These are phyloP conservation scores for Drosophila persimilis DNA, from an alignment of 1,140 invertebrate species.

Conservation along the genomic window DNA sequence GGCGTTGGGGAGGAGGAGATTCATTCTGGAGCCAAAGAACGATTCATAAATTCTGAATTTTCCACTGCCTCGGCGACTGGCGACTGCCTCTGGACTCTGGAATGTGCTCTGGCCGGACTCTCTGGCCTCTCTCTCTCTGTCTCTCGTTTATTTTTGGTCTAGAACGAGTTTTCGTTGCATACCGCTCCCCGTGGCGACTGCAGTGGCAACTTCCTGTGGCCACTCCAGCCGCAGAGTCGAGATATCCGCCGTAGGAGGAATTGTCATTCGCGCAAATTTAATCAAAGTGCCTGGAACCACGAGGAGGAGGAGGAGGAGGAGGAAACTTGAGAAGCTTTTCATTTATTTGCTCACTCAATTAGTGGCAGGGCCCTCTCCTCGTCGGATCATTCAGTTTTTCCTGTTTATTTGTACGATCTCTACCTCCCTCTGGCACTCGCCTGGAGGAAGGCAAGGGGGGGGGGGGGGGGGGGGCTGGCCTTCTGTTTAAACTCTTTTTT, in stretches of 20 bases:
- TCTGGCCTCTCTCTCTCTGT: not conserved
- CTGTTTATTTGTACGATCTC: slow-evolving; percentile 46
- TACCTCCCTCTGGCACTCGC: no score
- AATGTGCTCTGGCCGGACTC: slow-evolving; percentile 58
- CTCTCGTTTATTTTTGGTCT: slow-evolving; percentile 54
- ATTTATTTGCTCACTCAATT: slow-evolving; percentile 77
- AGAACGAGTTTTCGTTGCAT: slow-evolving; percentile 54
- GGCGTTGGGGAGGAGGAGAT: slow-evolving; percentile 13
- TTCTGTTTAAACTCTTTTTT: slow-evolving; percentile 54
- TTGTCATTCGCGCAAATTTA: slow-evolving; percentile 59
- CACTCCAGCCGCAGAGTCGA: slow-evolving; percentile 42
- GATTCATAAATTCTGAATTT: slow-evolving; percentile 62
- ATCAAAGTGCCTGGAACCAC: slow-evolving; percentile 57
- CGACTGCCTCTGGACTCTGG: slow-evolving; percentile 18
- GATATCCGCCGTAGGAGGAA: slow-evolving; percentile 51
- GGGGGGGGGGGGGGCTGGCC: slow-evolving; percentile 28
- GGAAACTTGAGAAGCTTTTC: slow-evolving; percentile 16
- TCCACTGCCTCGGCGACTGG: no score
- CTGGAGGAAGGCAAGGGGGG: no score
- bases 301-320: slow-evolving; percentile 3
- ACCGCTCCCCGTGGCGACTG: slow-evolving; percentile 52
- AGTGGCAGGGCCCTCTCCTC: slow-evolving; percentile 24
- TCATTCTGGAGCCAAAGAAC: slow-evolving; percentile 66
- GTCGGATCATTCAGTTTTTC: slow-evolving; percentile 31
- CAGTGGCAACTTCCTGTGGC: slow-evolving; percentile 77